These are phyloP conservation scores for Homarus americanus DNA, from an alignment of 1,140 invertebrate genomes.

Conservation along the genomic window DNA sequence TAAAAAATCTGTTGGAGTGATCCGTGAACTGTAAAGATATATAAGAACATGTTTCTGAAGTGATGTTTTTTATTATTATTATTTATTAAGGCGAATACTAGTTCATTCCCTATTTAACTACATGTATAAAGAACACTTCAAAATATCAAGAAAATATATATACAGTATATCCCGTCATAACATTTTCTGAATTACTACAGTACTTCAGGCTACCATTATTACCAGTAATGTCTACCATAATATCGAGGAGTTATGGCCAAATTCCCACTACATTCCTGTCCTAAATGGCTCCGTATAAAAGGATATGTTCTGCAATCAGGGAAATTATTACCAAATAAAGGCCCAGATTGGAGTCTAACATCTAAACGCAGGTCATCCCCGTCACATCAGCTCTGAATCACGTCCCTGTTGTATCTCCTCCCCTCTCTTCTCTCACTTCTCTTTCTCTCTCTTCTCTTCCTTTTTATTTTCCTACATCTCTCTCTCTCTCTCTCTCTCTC, in stretches of 20 bases:
- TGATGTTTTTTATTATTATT: too few relatives aligned
- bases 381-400: constrained; percentile 7
- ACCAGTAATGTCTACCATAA: neutral
- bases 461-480: neutral
- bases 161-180: too few relatives aligned
- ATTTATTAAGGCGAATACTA: too few relatives aligned
- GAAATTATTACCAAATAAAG: constrained; percentile 13
- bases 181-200: neutral
- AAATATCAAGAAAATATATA: neutral
- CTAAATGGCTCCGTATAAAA: neutral
- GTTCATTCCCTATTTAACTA: too few relatives aligned
- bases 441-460: neutral
- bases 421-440: neutral
- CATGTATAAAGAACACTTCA: too few relatives aligned
- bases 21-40: neutral
- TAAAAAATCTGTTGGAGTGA: neutral
- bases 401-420: neutral
- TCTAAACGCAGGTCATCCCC: neutral
- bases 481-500: constrained; percentile 12
- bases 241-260: neutral
- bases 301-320: constrained; percentile 6
- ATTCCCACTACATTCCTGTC: neutral
- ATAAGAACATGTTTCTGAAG: neutral
- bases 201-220: neutral
- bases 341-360: constrained; percentile 13